Conservation (phyloP, 2,888 invertebrate genomes). For the Megamerina dolium region DNA sequence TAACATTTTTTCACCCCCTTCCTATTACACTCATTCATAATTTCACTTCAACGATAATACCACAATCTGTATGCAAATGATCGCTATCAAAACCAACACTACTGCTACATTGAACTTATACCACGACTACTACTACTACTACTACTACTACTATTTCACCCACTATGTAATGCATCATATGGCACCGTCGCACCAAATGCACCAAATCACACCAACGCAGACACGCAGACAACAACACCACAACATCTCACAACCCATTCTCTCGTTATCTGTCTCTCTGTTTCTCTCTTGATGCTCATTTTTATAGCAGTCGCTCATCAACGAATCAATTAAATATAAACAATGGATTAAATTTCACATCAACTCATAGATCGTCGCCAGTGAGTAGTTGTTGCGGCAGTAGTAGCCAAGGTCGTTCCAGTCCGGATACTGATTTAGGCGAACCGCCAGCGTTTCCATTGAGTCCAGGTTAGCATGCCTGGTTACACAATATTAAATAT, state of each 20-base stretch:
- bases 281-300: conserved; percentile 40
- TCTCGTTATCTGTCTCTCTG: conserved; percentile 37
- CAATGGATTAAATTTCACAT: conserved; percentile 48
- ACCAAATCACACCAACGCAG: conserved; percentile 12
- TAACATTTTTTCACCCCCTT: too few species aligned
- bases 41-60: too few species aligned
- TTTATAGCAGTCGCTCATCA: conserved; percentile 49
- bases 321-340: conserved; percentile 50
- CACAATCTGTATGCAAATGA: too few species aligned
- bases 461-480: conserved; percentile 50
- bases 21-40: too few species aligned
- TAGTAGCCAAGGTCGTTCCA: conserved; percentile 51
- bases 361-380: conserved; percentile 50
- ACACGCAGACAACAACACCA: conserved; percentile 28
- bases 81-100: too few species aligned
- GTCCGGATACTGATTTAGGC: conserved; percentile 48
- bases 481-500: too few species aligned
- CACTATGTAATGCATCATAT: too few species aligned
- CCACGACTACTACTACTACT: too few species aligned
- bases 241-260: too few species aligned
- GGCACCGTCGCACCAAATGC: too few species aligned
- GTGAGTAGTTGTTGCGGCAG: conserved; percentile 52
- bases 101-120: too few species aligned
- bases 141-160: too few species aligned
- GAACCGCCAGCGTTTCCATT: conserved; percentile 49